These are phyloP conservation scores for Hylaea fasciaria DNA, from an alignment of 2,888 invertebrate species.

Conservation along the genomic window DNA sequence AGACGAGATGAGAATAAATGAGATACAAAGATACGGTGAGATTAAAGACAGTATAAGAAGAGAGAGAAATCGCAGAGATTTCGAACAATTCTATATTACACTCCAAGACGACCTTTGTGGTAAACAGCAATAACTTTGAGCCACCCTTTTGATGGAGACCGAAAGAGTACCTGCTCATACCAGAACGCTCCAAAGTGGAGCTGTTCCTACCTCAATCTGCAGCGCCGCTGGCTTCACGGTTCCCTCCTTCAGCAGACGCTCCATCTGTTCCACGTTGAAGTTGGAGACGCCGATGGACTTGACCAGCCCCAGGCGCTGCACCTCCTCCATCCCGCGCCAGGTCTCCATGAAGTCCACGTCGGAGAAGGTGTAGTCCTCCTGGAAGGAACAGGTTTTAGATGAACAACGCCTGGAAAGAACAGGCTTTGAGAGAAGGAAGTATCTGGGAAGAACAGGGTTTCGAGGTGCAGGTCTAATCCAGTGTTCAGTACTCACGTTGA, in stretches of 20 bases:
- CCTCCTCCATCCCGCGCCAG: conserved; percentile 89
- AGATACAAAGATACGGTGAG: too few relatives aligned
- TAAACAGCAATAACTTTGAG: too few relatives aligned
- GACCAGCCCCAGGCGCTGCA: conserved; percentile 84
- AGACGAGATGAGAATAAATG: too few relatives aligned
- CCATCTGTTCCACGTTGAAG: conserved; percentile 89
- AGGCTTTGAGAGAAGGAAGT: too few relatives aligned
- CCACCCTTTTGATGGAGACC: too few relatives aligned
- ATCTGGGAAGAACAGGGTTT: too few relatives aligned
- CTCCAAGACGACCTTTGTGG: too few relatives aligned
- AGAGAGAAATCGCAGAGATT: too few relatives aligned
- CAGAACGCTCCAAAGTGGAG: neutral
- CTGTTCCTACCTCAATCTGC: conserved; percentile 74
- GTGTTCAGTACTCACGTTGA: conserved; percentile 49
- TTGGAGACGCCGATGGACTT: conserved; percentile 91
- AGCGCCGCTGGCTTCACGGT: conserved; percentile 82
- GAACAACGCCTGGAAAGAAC: neutral
- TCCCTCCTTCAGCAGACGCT: conserved; percentile 69
- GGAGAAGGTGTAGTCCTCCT: conserved; percentile 63
- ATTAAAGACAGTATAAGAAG: too few relatives aligned
- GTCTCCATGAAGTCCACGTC: conserved; percentile 88
- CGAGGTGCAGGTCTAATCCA: too few relatives aligned
- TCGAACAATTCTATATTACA: too few relatives aligned
- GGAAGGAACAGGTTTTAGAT: conserved; percentile 23
- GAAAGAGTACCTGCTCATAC: too few relatives aligned